Evolutionary conservation across 2,797 vertebrate genomes (phyloP), one percentile per base, ranked within the genome.

Genomic region (Pipistrellus pygmaeus): DNA sequence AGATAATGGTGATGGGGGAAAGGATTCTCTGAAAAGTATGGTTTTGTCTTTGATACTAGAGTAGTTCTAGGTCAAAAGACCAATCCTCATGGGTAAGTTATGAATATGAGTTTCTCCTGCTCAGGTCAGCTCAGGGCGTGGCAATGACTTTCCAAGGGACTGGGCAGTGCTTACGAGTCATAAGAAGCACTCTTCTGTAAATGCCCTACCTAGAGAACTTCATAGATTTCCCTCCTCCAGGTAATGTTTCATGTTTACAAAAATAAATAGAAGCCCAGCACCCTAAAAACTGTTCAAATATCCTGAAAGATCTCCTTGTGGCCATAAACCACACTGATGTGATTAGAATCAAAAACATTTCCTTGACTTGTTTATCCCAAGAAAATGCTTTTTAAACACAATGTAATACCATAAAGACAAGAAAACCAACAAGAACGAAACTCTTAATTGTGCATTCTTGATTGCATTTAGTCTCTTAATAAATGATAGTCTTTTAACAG

Each of bases 341-440:
- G 87, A 93, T 60, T 78, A 76, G 84, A 69, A 75, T 62, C 69
- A 60, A 90, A 91, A 62, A 85, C 13, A 95, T 93, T 95, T 96
- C 81, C 86, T 87, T 93, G 55, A 93, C 60, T 97, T 96, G 84
- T 93, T 97, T 97, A 95, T 88, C 77, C 57, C 73, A 88, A 93
- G 89, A 95, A 96, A 95, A 93, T 53, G 66, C 18, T 85, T 90
- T 95, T 75, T 69, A 95, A 97, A 95, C 8, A 95, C 87, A 94
- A 88, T 82, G 27, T 41, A 89, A 85, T 17, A 72, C 38, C 27
- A 30, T 25, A 85, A 94, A 86, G 41, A 92, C 73, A 83, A 95
- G 71, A 97, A 97, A 95, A 91, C 10, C 41, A 88, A 14, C 15
- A 78, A 69, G 80, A 76, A 94, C 53, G 17, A 88, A 95, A 90